A percentile compares a stretch with the other conserved stretches of the same genome.
Conservation (phyloP, 2,113 vertebrate species). For the rat (Rattus norvegicus) region DNA sequence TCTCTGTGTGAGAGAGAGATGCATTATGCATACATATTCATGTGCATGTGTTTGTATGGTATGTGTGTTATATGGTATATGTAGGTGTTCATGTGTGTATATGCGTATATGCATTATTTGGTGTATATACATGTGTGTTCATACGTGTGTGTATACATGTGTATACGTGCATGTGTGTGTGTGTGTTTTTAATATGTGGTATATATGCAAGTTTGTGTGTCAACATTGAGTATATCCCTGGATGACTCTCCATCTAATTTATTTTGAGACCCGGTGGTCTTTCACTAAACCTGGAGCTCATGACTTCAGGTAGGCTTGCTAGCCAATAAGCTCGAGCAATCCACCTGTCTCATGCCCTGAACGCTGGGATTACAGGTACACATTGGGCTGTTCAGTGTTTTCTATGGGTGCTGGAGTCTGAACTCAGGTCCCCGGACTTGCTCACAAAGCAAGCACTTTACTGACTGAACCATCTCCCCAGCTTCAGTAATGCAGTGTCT, state of each 20-base stretch:
- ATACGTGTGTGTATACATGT: neutral
- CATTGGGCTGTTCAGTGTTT: neutral
- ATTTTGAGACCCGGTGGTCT: neutral
- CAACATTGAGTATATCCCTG: no score
- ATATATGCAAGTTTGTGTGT: no score
- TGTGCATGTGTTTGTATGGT: neutral
- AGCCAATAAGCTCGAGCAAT: neutral
- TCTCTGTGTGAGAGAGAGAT: neutral
- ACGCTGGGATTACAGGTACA: no score
- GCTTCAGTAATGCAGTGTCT: no score
- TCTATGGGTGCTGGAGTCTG: neutral
- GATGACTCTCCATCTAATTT: neutral
- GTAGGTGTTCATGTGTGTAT: neutral
- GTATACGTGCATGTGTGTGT: neutral
- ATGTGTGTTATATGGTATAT: no score
- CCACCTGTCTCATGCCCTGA: no score
- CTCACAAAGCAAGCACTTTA: neutral
- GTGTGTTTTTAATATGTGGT: neutral
- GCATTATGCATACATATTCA: no score
- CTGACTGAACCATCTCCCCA: neutral
- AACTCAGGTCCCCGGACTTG: no score
- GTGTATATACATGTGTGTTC: neutral
- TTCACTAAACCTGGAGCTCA: neutral
- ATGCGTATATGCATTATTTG: neutral
- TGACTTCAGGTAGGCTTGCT: neutral